Evolutionary conservation across 2,113 vertebrate genomes (phyloP).

Genomic region (Hydrochoerus hydrochaeris): DNA sequence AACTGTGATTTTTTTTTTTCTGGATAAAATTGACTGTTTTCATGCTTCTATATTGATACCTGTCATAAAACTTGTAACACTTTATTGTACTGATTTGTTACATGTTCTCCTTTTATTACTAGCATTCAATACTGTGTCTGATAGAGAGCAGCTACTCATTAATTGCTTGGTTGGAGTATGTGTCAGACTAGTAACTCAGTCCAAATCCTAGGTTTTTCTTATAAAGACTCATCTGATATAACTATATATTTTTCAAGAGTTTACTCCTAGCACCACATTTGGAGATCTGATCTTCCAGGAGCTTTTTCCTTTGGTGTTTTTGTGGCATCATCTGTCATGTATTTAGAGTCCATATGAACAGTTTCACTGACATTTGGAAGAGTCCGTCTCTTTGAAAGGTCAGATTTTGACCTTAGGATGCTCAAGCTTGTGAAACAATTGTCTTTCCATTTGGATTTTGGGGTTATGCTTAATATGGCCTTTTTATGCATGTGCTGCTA

Average conservation of each 20-base stretch:
- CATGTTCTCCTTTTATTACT: background rate
- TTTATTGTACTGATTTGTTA: slow-evolving; percentile 26
- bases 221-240: slow-evolving; percentile 18
- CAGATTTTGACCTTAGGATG: slow-evolving; percentile 36
- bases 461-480: slow-evolving; percentile 35
- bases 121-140: background rate
- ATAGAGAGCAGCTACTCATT: background rate
- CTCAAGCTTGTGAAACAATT: slow-evolving; percentile 49
- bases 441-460: slow-evolving; percentile 68
- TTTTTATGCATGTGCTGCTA: background rate
- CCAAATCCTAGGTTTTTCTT: slow-evolving; percentile 52
- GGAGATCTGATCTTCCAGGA: slow-evolving; percentile 55
- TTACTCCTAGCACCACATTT: slow-evolving; percentile 21
- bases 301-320: slow-evolving; percentile 16
- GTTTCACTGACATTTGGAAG: slow-evolving; percentile 32
- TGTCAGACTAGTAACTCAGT: slow-evolving; percentile 53
- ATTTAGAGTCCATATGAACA: slow-evolving; percentile 23
- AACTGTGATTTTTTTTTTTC: slow-evolving; percentile 49
- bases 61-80: background rate
- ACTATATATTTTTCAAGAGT: slow-evolving; percentile 37
- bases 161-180: slow-evolving; percentile 18
- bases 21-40: slow-evolving; percentile 45
- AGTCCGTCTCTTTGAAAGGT: slow-evolving; percentile 45
- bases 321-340: background rate
- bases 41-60: background rate